These are phyloP conservation scores for Lycophotia porphyrea DNA, from an alignment of 2,888 invertebrate species.

Conservation along the genomic window DNA sequence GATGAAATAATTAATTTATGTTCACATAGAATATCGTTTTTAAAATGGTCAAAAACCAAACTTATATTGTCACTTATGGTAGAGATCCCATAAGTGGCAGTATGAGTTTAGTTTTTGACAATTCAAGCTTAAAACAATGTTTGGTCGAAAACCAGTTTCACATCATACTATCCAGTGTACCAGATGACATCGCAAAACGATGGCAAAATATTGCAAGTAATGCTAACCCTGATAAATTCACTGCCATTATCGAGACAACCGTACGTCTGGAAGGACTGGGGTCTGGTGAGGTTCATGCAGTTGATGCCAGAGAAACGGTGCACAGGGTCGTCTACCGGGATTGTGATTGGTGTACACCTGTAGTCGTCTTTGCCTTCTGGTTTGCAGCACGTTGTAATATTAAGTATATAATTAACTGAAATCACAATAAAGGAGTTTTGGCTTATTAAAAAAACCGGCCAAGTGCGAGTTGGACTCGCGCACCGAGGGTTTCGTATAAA, in stretches of 20 bases:
- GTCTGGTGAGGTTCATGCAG: constrained; percentile 57
- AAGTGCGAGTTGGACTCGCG: no score
- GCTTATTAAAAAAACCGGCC: not conserved
- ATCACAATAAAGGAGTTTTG: not conserved
- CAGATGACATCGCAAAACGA: not conserved
- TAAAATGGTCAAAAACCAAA: no score
- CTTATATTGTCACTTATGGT: no score
- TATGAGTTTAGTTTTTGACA: no score
- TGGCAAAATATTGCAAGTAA: not conserved
- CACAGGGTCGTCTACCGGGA: constrained; percentile 54
- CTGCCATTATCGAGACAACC: constrained; percentile 43
- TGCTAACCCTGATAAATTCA: constrained; percentile 41
- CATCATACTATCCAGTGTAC: not conserved
- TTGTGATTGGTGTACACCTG: constrained; percentile 42
- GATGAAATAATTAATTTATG: no score
- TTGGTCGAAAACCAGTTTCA: not conserved
- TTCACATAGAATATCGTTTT: not conserved
- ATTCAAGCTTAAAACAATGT: no score
- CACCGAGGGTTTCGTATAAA: no score
- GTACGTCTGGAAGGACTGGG: constrained; percentile 45
- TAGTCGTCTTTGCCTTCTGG: constrained; percentile 39
- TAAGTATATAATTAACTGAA: constrained; percentile 33
- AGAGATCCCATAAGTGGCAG: no score
- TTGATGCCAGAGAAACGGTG: constrained; percentile 51
- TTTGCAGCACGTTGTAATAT: constrained; percentile 48